A percentile compares a stretch with the other conserved stretches of the same genome.
phyloP scores from a whole-genome alignment of 2,797 vertebrate species.

The Thunnus albacares region DNA sequence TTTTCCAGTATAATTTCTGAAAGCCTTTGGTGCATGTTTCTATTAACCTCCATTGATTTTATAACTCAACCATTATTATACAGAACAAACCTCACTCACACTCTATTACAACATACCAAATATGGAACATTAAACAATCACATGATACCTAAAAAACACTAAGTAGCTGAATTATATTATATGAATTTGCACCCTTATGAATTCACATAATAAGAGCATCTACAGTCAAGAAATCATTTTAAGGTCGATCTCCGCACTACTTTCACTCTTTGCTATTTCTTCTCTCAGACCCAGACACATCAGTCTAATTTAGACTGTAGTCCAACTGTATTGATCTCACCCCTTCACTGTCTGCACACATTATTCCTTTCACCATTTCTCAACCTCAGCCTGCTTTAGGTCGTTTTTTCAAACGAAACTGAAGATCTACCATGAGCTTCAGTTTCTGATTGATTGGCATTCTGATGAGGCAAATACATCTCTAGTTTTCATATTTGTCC shows the following conservation, averaged over 20 bases:
- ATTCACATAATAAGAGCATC: background rate
- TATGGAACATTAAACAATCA: background rate
- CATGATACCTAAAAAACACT: background rate
- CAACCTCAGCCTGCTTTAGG: constrained; percentile 41
- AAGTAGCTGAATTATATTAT: no score
- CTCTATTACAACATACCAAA: background rate
- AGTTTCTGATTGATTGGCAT: constrained; percentile 78
- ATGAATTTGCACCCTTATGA: background rate
- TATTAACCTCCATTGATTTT: background rate
- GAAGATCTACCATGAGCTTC: constrained; percentile 39
- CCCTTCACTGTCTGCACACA: constrained; percentile 57
- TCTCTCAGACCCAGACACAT: constrained; percentile 25
- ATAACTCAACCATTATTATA: background rate
- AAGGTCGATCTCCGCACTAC: background rate
- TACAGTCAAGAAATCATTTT: background rate
- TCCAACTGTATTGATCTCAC: constrained; percentile 71
- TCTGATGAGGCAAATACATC: constrained; percentile 43
- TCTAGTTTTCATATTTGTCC: constrained; percentile 61
- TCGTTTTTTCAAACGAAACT: constrained; percentile 36
- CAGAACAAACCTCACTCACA: background rate
- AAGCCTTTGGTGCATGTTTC: no score
- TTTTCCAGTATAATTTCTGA: background rate
- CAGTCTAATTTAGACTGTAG: constrained; percentile 50
- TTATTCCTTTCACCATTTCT: constrained; percentile 59
- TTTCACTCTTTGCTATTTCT: constrained; percentile 1